phyloP scores from a whole-genome alignment of 2,888 invertebrate genomes.

The Mesochorus sp. region DNA sequence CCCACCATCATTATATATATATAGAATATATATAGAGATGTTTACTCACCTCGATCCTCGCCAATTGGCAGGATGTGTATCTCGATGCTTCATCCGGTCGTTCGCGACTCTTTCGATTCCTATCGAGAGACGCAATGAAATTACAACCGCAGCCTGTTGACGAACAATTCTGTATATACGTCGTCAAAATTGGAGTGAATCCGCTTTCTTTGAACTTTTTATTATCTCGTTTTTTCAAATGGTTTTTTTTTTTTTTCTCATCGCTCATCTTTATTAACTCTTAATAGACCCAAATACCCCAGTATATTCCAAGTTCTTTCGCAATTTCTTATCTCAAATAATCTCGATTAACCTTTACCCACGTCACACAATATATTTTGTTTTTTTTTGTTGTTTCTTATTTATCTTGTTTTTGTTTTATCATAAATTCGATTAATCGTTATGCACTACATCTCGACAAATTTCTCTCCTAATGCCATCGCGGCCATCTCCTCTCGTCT shows the following conservation, averaged over 20 bases:
- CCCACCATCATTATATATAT: too few species aligned
- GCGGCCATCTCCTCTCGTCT: slow-evolving; percentile 2
- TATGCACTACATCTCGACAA: slow-evolving; percentile 55
- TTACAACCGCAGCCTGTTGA: neutral
- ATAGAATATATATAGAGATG: too few species aligned
- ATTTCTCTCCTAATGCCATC: slow-evolving; percentile 43
- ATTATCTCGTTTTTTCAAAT: slow-evolving; percentile 17
- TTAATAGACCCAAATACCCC: slow-evolving; percentile 34
- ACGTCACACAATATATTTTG: slow-evolving; percentile 50
- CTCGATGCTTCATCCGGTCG: neutral
- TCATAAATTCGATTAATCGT: slow-evolving; percentile 61
- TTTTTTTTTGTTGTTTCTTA: slow-evolving; percentile 44
- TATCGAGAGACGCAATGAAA: neutral
- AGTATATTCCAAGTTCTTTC: slow-evolving; percentile 32
- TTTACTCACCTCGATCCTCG: neutral
- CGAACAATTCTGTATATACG: neutral
- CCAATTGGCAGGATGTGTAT: neutral
- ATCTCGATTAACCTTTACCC: slow-evolving; percentile 40
- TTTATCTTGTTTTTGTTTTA: slow-evolving; percentile 23
- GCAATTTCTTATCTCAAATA: slow-evolving; percentile 31
- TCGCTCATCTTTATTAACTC: slow-evolving; percentile 54
- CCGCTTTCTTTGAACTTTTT: slow-evolving; percentile 1
- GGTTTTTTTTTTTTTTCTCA: slow-evolving; percentile 16
- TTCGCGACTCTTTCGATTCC: neutral
- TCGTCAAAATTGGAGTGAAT: slow-evolving; percentile 1